Evolutionary conservation across 2,113 vertebrate species (phyloP), one percentile per base, ranked within the genome.

Genomic region (Prolemur simus): DNA sequence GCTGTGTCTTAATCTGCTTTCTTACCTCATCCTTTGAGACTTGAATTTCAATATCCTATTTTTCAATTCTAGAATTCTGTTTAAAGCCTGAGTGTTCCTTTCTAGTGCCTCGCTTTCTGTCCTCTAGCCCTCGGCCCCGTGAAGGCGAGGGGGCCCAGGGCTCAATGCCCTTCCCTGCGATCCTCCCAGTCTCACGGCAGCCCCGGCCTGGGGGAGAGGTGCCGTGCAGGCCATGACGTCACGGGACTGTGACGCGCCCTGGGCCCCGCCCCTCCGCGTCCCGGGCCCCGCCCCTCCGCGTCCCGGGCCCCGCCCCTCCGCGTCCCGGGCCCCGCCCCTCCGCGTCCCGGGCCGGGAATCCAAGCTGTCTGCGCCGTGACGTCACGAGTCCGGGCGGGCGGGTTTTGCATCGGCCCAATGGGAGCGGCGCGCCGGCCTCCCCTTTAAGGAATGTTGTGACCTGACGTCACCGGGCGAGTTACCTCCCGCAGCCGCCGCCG

Each of bases 401-500:
- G 87, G 89, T 93, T 98, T 97, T 97, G 74, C 91, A 95, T 96
- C 97, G 97, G 97, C 97, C 98, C 98, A 98, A 98, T 97, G 87
- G 96, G 97, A 98, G 93, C 78, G 1, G 25, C 34, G 93, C 83
- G 58, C 86, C 88, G 97, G 74, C 98, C 96, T 97, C 97, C 97
- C 98, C 97, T 98, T 97, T 97, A 97, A 98, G 97, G 98, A 97
- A 98, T 95, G 96, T 52, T 88, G 64, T 60, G 96, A 96, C 97
- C 90, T 98, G 98, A 98, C 98, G 98, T 98, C 98, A 98, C 87
- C 87, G 83, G 11, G 97, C 90, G 86, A 89, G 94, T 97, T 96
- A 97, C 97, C 97, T 87, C 97, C 90, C 86, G 49, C 89, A 86
- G 97, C 91, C 56, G 81, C 93, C 66, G 94, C 96, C 52, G 96